Evolutionary conservation across 1,140 invertebrate species (phyloP), one percentile per base, ranked within the genome.

Genomic region (Heliconius himera): DNA sequence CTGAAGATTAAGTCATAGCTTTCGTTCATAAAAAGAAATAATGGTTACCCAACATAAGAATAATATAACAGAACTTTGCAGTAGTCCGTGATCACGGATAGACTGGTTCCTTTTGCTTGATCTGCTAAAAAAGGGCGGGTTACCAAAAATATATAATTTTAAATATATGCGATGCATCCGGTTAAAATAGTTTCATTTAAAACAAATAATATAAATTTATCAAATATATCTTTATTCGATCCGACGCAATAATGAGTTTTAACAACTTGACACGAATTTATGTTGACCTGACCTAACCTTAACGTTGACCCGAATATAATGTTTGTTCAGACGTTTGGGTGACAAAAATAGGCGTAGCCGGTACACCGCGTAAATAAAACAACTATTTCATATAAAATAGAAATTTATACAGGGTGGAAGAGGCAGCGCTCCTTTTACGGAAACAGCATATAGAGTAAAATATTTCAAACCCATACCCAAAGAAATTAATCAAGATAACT

Each of bases 201-300:
- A 6, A 36, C 13, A 70, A 70, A 72, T 41, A 72, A 38, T 72
- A 38, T n/a, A 18, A 8, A 38, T 72, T 38, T 36, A 41, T 72
- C 20, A 41, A 73, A 66, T 51, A 73, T 41, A n/a, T 66, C 20
- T 54, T 79, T 75, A 46, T 78, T 75, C 78, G n/a, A 54, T 33
- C 70, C 66, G 16, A 54, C 71, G n/a, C 70, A 46, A 74, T 81
- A 78, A 81, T 78, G 80, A 81, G 49, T 76, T 76, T 81, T 78
- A 38, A 73, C 74, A 60, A 74, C 76, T 81, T 78, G 77, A 78
- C 80, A 78, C 74, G 70, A 77, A 81, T 81, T 78, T 78, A 51
- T 78, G 80, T 76, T 78, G 77, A 75, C 76, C 76, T 82, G 83
- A 82, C 83, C 81, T 84, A 80, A 82, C 81, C 81, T 84, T 84